Percentiles rank a stretch among this genome's conserved stretches.
Conservation (phyloP, 1,140 invertebrate genomes). For the Atopsyche davidsoni region DNA sequence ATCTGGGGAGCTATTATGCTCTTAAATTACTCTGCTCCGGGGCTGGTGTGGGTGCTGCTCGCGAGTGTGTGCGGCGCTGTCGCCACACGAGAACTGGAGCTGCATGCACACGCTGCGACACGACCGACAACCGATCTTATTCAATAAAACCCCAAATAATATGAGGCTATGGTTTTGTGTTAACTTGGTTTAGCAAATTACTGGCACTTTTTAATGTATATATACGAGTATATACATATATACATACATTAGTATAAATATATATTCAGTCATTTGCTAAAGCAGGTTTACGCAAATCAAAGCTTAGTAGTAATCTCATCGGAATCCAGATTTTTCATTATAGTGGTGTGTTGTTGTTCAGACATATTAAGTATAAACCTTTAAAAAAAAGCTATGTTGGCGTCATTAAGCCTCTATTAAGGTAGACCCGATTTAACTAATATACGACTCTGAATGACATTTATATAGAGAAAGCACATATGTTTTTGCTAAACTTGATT, state of each 20-base stretch:
- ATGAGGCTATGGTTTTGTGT: no score
- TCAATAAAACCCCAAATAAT: background rate
- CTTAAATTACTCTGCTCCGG: slow-evolving; percentile 21
- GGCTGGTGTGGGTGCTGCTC: slow-evolving; percentile 13
- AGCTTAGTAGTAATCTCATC: background rate
- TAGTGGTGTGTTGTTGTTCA: background rate
- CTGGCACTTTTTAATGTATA: background rate
- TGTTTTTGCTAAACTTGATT: no score
- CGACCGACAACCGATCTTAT: background rate
- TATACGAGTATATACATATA: slow-evolving; percentile 3
- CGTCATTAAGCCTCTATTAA: background rate
- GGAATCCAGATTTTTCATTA: background rate
- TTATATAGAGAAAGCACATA: no score
- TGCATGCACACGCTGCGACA: background rate
- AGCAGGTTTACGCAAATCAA: background rate
- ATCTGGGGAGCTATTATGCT: slow-evolving; percentile 31
- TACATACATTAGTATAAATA: slow-evolving; percentile 5
- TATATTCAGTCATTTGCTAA: background rate
- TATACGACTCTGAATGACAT: no score
- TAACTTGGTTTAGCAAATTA: background rate
- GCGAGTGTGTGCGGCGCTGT: slow-evolving; percentile 5
- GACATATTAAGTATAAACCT: background rate
- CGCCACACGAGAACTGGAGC: background rate
- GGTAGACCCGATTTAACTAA: no score
- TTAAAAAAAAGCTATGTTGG: background rate